These are phyloP conservation scores for Drosophila anomalipes DNA, from an alignment of 2,888 invertebrate genomes.

Conservation along the genomic window DNA sequence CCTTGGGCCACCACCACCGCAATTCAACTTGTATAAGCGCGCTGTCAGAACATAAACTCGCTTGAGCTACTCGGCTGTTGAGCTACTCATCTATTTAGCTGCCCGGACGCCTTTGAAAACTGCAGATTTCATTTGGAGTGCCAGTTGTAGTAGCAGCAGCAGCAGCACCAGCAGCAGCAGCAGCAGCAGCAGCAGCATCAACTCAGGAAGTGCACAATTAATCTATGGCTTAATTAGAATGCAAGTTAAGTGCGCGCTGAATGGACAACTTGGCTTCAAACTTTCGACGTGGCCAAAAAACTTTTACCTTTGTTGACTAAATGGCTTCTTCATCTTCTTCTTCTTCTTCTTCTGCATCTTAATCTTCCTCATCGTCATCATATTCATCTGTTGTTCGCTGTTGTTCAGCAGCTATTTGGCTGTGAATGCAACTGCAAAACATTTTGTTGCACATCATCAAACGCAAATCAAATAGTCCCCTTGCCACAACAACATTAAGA, in stretches of 20 bases:
- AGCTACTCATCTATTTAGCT: slow-evolving; percentile 2
- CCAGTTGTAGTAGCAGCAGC: background rate
- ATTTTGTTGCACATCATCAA: slow-evolving; percentile 47
- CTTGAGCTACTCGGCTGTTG: slow-evolving; percentile 16
- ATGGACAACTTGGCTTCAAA: slow-evolving; percentile 29
- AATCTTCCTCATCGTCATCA: background rate
- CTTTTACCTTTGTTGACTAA: slow-evolving; percentile 34
- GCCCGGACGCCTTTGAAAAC: slow-evolving; percentile 8
- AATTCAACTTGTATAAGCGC: slow-evolving; percentile 37
- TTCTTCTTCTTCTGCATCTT: background rate
- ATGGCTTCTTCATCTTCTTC: background rate
- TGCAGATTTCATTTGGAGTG: background rate
- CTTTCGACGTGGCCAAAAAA: slow-evolving; percentile 39
- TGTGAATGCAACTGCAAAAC: slow-evolving; percentile 37
- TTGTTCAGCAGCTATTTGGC: background rate
- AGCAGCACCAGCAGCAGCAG: background rate
- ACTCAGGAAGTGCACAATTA: slow-evolving; percentile 59
- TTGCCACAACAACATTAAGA: slow-evolving; percentile 12
- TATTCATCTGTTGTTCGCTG: background rate
- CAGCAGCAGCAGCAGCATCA: background rate
- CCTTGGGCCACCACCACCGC: slow-evolving; percentile 22
- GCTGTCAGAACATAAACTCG: slow-evolving; percentile 26
- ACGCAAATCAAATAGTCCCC: slow-evolving; percentile 39
- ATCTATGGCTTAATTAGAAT: slow-evolving; percentile 64
- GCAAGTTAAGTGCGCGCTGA: slow-evolving; percentile 44